Conservation (phyloP, 2,888 invertebrate genomes). For the Hirtodrosophila alboralis region DNA sequence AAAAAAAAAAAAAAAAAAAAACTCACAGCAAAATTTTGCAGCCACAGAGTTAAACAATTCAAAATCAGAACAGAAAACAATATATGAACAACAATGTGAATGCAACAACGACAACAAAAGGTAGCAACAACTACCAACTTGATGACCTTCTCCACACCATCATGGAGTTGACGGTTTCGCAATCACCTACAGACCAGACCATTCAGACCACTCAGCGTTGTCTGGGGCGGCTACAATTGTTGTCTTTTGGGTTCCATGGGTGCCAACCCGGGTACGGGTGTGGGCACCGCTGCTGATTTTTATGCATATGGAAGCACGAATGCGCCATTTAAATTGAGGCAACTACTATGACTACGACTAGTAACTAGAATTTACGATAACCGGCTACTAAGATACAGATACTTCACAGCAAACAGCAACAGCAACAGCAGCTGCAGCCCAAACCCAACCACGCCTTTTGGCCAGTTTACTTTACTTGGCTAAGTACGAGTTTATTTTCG, state of each 20-base stretch:
- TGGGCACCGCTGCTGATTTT: constrained; percentile 16
- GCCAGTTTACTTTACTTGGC: background rate
- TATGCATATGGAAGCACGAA: constrained; percentile 50
- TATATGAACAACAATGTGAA: constrained; percentile 54
- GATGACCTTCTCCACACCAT: constrained; percentile 70
- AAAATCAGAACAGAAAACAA: constrained; percentile 62
- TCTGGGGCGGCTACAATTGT: constrained; percentile 50
- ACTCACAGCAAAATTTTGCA: constrained; percentile 24
- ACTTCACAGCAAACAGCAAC: constrained; percentile 13
- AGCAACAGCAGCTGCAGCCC: constrained; percentile 30
- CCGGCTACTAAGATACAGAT: constrained; percentile 36
- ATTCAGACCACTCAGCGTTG: constrained; percentile 40
- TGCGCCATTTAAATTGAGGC: constrained; percentile 58
- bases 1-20: too few species aligned
- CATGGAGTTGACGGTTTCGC: constrained; percentile 68
- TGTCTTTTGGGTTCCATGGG: constrained; percentile 26
- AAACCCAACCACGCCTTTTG: constrained; percentile 35
- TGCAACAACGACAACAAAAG: constrained; percentile 59
- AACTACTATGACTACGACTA: too few species aligned
- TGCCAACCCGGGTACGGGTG: constrained; percentile 19
- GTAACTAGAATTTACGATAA: constrained; percentile 61
- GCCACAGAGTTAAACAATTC: constrained; percentile 33
- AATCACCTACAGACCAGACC: too few species aligned
- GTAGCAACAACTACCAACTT: constrained; percentile 46
- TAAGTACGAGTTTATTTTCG: background rate